These are phyloP conservation scores for Dromococcyx pavoninus DNA, from an alignment of 2,797 vertebrate genomes.

Conservation along the genomic window DNA sequence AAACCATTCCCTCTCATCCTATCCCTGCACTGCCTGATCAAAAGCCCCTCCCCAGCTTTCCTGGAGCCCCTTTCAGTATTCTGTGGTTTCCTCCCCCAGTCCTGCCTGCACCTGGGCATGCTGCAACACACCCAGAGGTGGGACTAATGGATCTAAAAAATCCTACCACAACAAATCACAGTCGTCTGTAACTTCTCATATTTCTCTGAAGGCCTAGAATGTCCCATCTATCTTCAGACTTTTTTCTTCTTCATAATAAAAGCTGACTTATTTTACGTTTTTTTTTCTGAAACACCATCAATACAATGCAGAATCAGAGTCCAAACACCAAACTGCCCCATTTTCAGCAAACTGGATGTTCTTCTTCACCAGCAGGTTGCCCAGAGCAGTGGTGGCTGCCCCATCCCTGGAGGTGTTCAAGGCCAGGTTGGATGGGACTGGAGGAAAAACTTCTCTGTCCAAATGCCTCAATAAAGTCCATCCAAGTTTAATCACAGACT, in stretches of 20 bases:
- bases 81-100: not conserved
- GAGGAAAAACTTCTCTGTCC: too few species aligned
- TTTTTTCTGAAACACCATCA: not conserved
- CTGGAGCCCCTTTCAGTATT: too few species aligned
- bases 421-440: too few species aligned
- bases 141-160: rapidly evolving
- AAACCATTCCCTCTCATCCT: too few species aligned
- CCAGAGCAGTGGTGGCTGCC: too few species aligned
- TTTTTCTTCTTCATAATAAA: not conserved
- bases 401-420: too few species aligned
- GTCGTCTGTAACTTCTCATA: not conserved
- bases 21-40: too few species aligned
- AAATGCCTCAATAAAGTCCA: too few species aligned
- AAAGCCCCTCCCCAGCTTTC: too few species aligned
- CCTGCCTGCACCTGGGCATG: rapidly evolving
- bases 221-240: not conserved
- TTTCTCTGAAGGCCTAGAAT: not conserved
- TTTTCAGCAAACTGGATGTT: not conserved
- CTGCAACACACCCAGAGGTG: too few species aligned
- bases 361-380: not conserved
- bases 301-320: not conserved
- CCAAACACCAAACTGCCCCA: not conserved
- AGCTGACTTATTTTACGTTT: not conserved
- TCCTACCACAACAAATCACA: not conserved
- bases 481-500: too few species aligned